phyloP scores from a whole-genome alignment of 2,797 vertebrate genomes.

The Protosalanx chinensis region DNA sequence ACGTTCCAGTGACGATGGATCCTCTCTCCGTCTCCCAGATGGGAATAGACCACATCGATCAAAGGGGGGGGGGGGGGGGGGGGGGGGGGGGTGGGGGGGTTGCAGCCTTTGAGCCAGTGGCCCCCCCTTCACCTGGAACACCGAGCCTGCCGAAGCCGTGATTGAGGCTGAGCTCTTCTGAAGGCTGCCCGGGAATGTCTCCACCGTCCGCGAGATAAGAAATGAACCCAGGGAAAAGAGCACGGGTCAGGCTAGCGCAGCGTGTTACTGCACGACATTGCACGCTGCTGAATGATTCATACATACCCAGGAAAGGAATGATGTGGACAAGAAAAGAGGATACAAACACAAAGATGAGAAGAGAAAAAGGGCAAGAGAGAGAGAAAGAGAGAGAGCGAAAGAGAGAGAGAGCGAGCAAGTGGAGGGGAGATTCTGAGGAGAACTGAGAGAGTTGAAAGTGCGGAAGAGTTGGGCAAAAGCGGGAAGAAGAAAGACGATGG shows the following conservation, averaged over 20 bases:
- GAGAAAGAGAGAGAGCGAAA: slow-evolving; percentile 15
- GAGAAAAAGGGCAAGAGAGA: slow-evolving; percentile 16
- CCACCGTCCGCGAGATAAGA: too few species aligned
- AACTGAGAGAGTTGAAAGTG: neutral
- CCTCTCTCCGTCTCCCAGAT: neutral
- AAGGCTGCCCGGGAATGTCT: neutral
- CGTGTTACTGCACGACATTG: too few species aligned
- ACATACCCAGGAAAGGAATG: neutral
- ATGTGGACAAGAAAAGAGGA: neutral
- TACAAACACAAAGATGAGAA: neutral
- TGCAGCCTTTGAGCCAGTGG: neutral
- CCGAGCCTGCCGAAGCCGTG: neutral
- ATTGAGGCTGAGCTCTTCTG: too few species aligned
- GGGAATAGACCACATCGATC: slow-evolving; percentile 19
- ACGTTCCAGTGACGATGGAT: slow-evolving; percentile 2
- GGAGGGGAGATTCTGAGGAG: neutral
- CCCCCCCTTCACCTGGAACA: neutral
- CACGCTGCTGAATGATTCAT: too few species aligned
- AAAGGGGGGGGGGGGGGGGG: too few species aligned
- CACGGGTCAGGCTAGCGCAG: too few species aligned
- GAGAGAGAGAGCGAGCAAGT: slow-evolving; percentile 19
- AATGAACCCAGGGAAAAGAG: too few species aligned
- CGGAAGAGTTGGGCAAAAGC: neutral
- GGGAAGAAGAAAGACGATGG: neutral
- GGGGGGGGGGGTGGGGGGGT: too few species aligned